Conservation (phyloP, 2,113 vertebrate genomes). For the Osmerus eperlanus region DNA sequence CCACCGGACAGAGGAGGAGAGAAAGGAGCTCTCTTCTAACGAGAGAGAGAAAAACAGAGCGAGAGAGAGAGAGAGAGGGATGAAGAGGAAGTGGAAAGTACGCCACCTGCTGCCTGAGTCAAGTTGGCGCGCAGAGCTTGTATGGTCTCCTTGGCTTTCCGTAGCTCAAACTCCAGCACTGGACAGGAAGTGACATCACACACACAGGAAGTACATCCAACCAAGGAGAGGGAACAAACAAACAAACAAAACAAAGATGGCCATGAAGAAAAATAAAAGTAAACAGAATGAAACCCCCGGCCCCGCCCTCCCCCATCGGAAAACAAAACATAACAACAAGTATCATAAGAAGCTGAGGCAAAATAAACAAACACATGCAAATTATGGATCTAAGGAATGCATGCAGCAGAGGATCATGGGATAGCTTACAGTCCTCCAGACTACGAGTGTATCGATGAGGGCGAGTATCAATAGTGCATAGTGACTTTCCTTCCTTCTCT, state of each 20-base stretch:
- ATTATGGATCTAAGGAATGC: slow-evolving; percentile 86
- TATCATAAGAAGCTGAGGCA: slow-evolving; percentile 84
- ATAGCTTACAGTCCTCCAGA: slow-evolving; percentile 79
- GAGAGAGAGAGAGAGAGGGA: slow-evolving; percentile 39
- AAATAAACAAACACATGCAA: slow-evolving; percentile 68
- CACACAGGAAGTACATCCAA: slow-evolving; percentile 91
- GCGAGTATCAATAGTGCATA: slow-evolving; percentile 6
- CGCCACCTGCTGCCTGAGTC: slow-evolving; percentile 99
- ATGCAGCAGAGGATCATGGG: slow-evolving; percentile 97
- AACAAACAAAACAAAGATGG: slow-evolving; percentile 65
- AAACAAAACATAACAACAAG: slow-evolving; percentile 83
- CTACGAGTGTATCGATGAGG: slow-evolving; percentile 53
- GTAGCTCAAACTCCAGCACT: slow-evolving; percentile 99
- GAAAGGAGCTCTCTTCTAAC: slow-evolving; percentile 34
- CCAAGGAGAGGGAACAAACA: slow-evolving; percentile 93
- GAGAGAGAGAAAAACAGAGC: slow-evolving; percentile 5
- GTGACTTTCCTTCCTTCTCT: slow-evolving; percentile 37
- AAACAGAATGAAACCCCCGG: slow-evolving; percentile 56
- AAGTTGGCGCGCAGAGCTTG: slow-evolving; percentile 99
- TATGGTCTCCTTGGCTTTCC: slow-evolving; percentile 99
- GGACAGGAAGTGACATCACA: slow-evolving; percentile 93
- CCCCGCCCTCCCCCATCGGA: background rate
- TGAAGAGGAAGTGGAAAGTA: slow-evolving; percentile 78
- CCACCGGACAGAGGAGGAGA: background rate
- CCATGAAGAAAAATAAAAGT: slow-evolving; percentile 79